Evolutionary conservation across 2,888 invertebrate species (phyloP).

Genomic region (Drosophila picticornis): DNA sequence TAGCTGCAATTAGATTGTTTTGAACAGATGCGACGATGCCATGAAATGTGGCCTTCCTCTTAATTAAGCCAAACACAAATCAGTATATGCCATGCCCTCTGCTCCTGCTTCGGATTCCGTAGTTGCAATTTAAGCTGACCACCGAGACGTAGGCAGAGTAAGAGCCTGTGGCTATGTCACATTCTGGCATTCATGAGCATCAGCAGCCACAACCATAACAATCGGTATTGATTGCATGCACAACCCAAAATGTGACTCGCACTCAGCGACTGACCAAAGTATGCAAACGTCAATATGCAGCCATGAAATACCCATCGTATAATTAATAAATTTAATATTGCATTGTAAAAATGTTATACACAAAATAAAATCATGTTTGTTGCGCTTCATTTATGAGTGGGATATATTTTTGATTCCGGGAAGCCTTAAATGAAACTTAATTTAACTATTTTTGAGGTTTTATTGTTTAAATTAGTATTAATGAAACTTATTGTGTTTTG

Average conservation of each 20-base stretch:
- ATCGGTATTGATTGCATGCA: constrained; percentile 73
- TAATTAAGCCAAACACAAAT: constrained; percentile 71
- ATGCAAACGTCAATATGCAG: neutral
- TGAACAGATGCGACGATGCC: constrained; percentile 14
- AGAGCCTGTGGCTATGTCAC: constrained; percentile 6
- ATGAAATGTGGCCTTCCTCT: constrained; percentile 49
- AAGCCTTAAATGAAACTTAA: too few species aligned
- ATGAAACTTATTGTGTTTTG: too few species aligned
- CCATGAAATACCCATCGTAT: constrained; percentile 12
- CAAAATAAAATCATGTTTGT: neutral
- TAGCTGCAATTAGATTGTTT: constrained; percentile 54
- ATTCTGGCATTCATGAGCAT: constrained; percentile 45
- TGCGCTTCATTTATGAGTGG: neutral
- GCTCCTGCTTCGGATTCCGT: constrained; percentile 23
- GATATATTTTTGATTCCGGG: neutral
- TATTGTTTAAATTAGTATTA: neutral
- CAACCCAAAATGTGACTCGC: constrained; percentile 45
- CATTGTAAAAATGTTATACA: neutral
- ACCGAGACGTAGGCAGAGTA: constrained; percentile 8
- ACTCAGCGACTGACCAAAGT: constrained; percentile 14
- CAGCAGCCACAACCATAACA: constrained; percentile 63
- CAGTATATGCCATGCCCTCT: constrained; percentile 53
- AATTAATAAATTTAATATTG: neutral
- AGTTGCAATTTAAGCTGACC: constrained; percentile 36
- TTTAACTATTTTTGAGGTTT: neutral